phyloP scores from a whole-genome alignment of 1,140 invertebrate species.

The Trichonephila inaurata region DNA sequence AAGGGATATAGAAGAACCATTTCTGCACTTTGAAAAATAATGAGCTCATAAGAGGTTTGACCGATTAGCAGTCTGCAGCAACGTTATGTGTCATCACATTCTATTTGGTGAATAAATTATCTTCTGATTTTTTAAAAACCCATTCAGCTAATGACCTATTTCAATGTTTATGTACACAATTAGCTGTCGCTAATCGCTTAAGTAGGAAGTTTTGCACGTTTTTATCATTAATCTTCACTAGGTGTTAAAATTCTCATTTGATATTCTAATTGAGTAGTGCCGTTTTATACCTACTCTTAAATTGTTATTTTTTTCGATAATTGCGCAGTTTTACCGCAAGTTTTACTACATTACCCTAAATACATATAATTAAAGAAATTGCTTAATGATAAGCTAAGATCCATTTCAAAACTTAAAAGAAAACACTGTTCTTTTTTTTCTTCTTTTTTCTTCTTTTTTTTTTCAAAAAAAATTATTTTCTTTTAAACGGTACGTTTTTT shows the following conservation, averaged over 20 bases:
- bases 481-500: too few relatives aligned
- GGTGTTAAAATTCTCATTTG: slow-evolving; percentile 47
- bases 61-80: background rate
- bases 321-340: background rate
- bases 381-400: too few relatives aligned
- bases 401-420: too few relatives aligned
- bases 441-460: too few relatives aligned
- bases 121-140: background rate
- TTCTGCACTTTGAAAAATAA: background rate
- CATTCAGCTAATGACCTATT: background rate
- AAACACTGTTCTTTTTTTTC: too few relatives aligned
- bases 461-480: too few relatives aligned
- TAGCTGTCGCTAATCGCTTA: background rate
- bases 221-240: slow-evolving; percentile 28
- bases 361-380: background rate
- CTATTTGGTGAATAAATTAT: background rate
- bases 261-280: slow-evolving; percentile 21
- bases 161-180: background rate
- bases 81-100: slow-evolving; percentile 3
- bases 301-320: background rate
- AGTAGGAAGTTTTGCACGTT: slow-evolving; percentile 4
- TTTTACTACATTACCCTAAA: slow-evolving; percentile 7
- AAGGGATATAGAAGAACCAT: background rate
- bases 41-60: background rate
- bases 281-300: background rate